Base-by-base conservation (phyloP, 2,113 vertebrate genomes). In the Mesitornis unicolor region DNA sequence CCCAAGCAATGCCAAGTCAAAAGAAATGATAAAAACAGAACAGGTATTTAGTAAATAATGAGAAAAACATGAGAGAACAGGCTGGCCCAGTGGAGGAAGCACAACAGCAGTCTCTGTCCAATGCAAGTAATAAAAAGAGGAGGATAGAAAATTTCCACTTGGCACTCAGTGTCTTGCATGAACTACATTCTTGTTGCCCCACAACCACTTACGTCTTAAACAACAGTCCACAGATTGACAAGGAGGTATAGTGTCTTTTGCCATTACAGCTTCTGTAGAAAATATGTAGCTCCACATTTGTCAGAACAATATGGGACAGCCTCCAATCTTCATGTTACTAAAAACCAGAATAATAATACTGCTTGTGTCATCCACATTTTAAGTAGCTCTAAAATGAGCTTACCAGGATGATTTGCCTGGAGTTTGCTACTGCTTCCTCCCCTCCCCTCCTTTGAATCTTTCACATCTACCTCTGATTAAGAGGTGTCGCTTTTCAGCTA, bases 241-340 rank as follows among this genome's bases (percentile, higher is more conserved):
- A 33, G 28, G 26, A 93, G 21, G 14, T 0, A 0, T 21, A 43
- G 16, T 1, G 4, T 8, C 21, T 65, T 82, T 9, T 51, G 8
- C 28, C 31, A n/a, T 48, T 88, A 75, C 11, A 64, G 12, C 26
- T 57, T 51, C 48, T 13, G 25, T 2, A 28, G 31, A 47, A 59
- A 86, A 56, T 21, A 35, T 2, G 1, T 53, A 69, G 31, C 22
- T 83, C 11, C 36, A 33, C 16, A 11, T 71, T 60, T 79, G 38
- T 59, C 19, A 69, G 57, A 85, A 61, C 4, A 64, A 6, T 9
- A 36, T 2, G 14, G 29, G 71, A 60, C 63, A 78, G n/a, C 36
- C 42, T 70, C 12, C 21, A 47, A 29, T 11, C 16, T 69, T 83
- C 40, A 47, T 25, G 21, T 73, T 22, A 31, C 24, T 16, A 20